phyloP scores from a whole-genome alignment of 2,113 vertebrate species.

The Micronycteris hirsuta region DNA sequence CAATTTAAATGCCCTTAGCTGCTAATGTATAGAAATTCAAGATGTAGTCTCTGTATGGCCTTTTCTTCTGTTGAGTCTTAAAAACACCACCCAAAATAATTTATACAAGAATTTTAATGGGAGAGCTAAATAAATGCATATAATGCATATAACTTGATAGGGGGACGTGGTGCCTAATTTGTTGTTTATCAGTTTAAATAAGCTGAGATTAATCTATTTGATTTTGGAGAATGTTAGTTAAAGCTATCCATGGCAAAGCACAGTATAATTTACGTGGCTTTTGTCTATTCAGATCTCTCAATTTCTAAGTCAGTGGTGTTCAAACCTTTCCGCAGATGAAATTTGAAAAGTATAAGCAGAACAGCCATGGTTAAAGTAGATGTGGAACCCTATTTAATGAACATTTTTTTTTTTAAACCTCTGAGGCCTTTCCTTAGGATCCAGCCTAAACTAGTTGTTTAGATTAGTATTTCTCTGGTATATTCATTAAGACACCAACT shows the following conservation, averaged over 20 bases:
- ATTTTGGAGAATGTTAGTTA: neutral
- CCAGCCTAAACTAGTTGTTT: neutral
- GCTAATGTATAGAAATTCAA: neutral
- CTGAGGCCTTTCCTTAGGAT: neutral
- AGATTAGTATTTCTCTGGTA: neutral
- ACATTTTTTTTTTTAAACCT: neutral
- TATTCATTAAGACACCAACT: neutral
- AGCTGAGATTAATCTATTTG: neutral
- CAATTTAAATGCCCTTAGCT: neutral
- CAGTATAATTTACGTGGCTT: neutral
- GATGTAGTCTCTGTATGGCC: neutral
- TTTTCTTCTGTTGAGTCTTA: conserved; percentile 17
- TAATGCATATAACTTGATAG: neutral
- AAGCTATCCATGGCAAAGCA: neutral
- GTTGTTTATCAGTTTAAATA: neutral
- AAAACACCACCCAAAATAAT: neutral
- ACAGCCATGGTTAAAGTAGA: neutral
- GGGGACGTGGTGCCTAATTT: neutral
- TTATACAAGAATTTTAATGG: neutral
- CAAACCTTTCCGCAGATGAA: neutral
- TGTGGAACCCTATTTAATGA: neutral
- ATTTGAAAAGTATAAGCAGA: neutral
- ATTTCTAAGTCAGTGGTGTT: neutral
- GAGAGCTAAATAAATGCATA: neutral
- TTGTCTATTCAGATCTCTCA: neutral